Conservation (phyloP, 2,888 invertebrate species). For the Eugnorisma glareosa region DNA sequence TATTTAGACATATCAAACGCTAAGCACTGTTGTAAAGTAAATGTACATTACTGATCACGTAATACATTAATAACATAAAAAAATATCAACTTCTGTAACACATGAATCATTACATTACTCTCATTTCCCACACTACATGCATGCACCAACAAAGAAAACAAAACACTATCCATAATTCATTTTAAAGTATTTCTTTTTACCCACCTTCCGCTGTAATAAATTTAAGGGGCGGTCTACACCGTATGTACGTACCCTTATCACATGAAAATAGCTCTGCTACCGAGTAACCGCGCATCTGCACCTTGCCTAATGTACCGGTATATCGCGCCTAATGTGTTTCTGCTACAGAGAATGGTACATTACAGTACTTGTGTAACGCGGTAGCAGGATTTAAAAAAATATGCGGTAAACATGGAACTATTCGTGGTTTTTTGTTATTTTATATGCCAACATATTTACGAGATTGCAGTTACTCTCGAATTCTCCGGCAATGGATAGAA, state of each 20-base stretch:
- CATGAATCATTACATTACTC: slow-evolving; percentile 16
- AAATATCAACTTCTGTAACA: background rate
- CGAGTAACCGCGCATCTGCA: slow-evolving; percentile 73
- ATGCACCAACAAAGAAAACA: slow-evolving; percentile 39
- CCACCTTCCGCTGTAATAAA: slow-evolving; percentile 66
- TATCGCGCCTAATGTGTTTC: slow-evolving; percentile 71
- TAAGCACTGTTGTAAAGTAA: background rate
- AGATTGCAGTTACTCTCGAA: background rate
- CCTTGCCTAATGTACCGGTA: slow-evolving; percentile 74
- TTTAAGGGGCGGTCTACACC: slow-evolving; percentile 65
- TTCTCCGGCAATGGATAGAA: background rate
- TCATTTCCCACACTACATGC: slow-evolving; percentile 15
- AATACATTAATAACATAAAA: background rate
- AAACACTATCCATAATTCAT: slow-evolving; percentile 61
- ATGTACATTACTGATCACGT: background rate
- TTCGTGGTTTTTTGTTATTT: slow-evolving; percentile 6
- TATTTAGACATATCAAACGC: background rate
- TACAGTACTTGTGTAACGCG: slow-evolving; percentile 31
- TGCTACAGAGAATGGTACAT: slow-evolving; percentile 57
- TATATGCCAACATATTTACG: background rate
- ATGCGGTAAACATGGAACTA: slow-evolving; percentile 7
- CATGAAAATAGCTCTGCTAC: slow-evolving; percentile 67
- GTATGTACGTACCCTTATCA: slow-evolving; percentile 73
- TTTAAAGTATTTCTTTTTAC: slow-evolving; percentile 59
- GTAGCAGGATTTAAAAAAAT: slow-evolving; percentile 33